Conservation (phyloP, 2,113 vertebrate genomes). For the Alexandromys fortis region DNA sequence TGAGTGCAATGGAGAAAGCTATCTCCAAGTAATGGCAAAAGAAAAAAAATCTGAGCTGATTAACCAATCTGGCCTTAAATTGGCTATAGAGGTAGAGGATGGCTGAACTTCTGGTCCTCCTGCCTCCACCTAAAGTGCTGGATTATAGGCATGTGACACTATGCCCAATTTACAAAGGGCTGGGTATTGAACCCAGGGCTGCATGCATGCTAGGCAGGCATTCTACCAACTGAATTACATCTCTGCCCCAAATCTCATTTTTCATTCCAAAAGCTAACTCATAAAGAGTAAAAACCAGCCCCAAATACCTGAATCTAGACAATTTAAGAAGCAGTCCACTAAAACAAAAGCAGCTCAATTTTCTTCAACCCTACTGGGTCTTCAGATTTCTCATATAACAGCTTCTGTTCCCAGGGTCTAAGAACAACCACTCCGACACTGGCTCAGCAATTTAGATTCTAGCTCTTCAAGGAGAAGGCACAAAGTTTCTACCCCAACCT, state of each 20-base stretch:
- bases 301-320: neutral
- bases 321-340: neutral
- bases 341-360: neutral
- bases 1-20: neutral
- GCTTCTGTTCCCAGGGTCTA: neutral
- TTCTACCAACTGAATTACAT: neutral
- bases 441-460: neutral
- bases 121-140: neutral
- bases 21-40: neutral
- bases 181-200: neutral
- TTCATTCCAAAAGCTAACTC: neutral
- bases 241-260: neutral
- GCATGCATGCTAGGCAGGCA: neutral
- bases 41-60: neutral
- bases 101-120: neutral
- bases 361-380: neutral
- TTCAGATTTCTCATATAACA: neutral
- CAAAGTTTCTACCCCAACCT: neutral
- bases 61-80: neutral
- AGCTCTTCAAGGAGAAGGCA: neutral
- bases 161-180: neutral
- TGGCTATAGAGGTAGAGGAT: neutral
- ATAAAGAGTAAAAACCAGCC: constrained; percentile 2
- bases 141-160: neutral
- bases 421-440: neutral